These are phyloP conservation scores for Phragmatobia fuliginosa DNA, from an alignment of 2,888 invertebrate genomes.

Conservation along the genomic window DNA sequence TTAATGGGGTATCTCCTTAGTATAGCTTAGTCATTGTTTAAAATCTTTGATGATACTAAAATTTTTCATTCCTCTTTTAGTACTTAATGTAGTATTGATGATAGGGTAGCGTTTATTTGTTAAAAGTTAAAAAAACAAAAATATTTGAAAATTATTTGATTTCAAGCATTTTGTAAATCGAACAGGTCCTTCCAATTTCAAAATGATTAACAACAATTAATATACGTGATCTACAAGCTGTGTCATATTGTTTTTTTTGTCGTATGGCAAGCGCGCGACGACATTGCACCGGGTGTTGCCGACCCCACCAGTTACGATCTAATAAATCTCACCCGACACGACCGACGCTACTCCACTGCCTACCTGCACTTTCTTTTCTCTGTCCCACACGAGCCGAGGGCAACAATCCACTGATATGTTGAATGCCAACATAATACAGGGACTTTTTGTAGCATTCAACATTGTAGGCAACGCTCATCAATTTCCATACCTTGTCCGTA, in stretches of 20 bases:
- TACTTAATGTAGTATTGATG: background rate
- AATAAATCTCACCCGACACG: slow-evolving; percentile 79
- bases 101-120: background rate
- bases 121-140: too few species aligned
- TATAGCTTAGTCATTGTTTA: background rate
- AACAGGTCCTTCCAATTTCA: background rate
- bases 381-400: slow-evolving; percentile 73
- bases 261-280: slow-evolving; percentile 61
- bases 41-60: background rate
- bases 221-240: slow-evolving; percentile 29
- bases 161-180: background rate
- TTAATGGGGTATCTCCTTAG: background rate
- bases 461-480: slow-evolving; percentile 45
- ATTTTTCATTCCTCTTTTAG: background rate
- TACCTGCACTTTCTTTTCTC: slow-evolving; percentile 85
- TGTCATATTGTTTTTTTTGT: slow-evolving; percentile 54
- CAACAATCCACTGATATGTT: slow-evolving; percentile 63
- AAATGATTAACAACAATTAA: slow-evolving; percentile 23
- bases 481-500: slow-evolving; percentile 26
- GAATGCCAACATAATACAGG: slow-evolving; percentile 63
- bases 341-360: slow-evolving; percentile 68
- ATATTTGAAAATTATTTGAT: background rate
- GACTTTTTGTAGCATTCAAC: slow-evolving; percentile 64
- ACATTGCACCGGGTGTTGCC: slow-evolving; percentile 68
- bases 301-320: slow-evolving; percentile 83